A percentile compares a stretch with the other conserved stretches of the same genome.
Conservation (phyloP, 2,888 invertebrate genomes). For the Platycnemis pennipes region DNA sequence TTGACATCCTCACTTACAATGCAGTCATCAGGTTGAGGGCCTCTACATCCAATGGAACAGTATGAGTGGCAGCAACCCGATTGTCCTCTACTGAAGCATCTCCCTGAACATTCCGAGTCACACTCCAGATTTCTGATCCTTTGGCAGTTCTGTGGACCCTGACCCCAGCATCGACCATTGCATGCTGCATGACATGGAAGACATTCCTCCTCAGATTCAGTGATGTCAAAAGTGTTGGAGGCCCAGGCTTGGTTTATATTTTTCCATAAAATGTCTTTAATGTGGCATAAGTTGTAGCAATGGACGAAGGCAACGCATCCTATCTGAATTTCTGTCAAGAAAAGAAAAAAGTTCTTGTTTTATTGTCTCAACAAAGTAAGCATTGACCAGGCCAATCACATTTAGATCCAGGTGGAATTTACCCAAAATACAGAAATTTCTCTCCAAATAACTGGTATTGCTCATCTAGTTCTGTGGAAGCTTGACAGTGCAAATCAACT, state of each 20-base stretch:
- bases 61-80: slow-evolving; percentile 81
- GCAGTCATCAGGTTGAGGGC: slow-evolving; percentile 81
- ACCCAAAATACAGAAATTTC: no score
- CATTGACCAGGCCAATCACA: no score
- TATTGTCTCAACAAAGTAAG: no score
- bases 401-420: no score
- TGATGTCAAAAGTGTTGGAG: slow-evolving; percentile 77
- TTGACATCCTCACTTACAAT: no score
- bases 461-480: no score
- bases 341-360: no score
- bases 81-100: slow-evolving; percentile 81
- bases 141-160: slow-evolving; percentile 80
- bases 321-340: slow-evolving; percentile 79
- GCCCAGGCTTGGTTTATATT: slow-evolving; percentile 78
- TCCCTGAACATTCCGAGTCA: slow-evolving; percentile 80
- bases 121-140: slow-evolving; percentile 80
- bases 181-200: slow-evolving; percentile 76
- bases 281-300: slow-evolving; percentile 80
- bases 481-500: no score
- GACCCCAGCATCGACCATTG: slow-evolving; percentile 80
- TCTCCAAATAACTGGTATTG: no score
- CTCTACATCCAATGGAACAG: slow-evolving; percentile 82
- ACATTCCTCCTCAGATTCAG: slow-evolving; percentile 77
- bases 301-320: slow-evolving; percentile 80
- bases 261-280: slow-evolving; percentile 79